Evolutionary conservation across 2,797 vertebrate genomes (phyloP), one percentile per base, ranked within the genome.

Genomic region (Parauchenoglanis punctatus): DNA sequence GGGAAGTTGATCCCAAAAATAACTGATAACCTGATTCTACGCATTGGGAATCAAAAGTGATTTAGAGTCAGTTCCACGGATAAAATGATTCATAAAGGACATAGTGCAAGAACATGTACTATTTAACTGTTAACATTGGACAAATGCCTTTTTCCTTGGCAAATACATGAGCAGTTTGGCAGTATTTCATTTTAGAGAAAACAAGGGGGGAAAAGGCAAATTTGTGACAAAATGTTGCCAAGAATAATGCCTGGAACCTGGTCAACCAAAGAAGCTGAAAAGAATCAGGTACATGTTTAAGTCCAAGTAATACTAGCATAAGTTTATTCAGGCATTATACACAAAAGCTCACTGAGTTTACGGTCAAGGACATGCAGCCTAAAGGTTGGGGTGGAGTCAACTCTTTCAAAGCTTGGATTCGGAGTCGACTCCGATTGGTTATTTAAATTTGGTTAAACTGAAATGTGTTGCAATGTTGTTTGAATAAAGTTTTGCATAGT

Each of bases 401-500:
- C 77, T 59, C n/a, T 28, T 59, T 35, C 10, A 63, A 17, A 40
- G 63, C 59, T 18, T 28, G 58, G 80, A 81, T n/a, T 46, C 17
- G 0, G 52, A 35, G 31, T 80, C 31, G 25, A 81, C 54, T 61
- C 56, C 25, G 20, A 46, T 7, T 0, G 7, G 49, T 31, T 31
- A 20, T 20, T 83, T 67, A 11, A n/a, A 31, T 12, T 61, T n/a
- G 23, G 35, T 81, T 58, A 18, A 12, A 31, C 6, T 58, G 31
- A 5, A 40, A 59, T 12, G 11, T 18, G 46, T 25, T 80, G 56
- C 18, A 59, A 59, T 40, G 18, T 23, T 12, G 5, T 46, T 65
- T 28, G 44, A 65, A 20, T 67, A 4, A 82, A 28, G 40, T 61
- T 52, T 83, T 83, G 81, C 63, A 83, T 83, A 67, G 81, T 31